Evolutionary conservation across 2,113 vertebrate genomes (phyloP), one percentile per base, ranked within the genome.

Genomic region (Ochotona princeps): DNA sequence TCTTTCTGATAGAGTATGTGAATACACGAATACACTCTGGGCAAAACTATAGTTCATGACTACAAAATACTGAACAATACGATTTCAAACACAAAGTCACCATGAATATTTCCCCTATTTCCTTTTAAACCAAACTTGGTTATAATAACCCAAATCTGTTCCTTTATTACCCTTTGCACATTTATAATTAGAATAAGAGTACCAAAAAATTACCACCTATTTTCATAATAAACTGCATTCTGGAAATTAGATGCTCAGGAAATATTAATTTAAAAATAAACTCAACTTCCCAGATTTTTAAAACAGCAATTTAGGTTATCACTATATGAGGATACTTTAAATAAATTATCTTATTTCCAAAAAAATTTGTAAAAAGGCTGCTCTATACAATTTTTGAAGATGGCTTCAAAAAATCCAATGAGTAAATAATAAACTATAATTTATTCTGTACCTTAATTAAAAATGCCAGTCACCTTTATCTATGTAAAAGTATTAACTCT

Each of bases 221-320:
- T 1, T 15, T 60, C 74, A 73, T 23, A 79, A 60, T 49, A 67
- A 21, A 61, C 4, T 73, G 17, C 35, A 26, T 28, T 85, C 54
- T 85, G 17, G 3, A 93, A 89, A 44, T n/a, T 67, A 65, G 10
- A 79, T 12, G 49, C 5, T 28, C 87, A 20, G n/a, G 5, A 94
- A 73, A 25, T 69, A 84, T 32, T 30, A 87, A 32, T 60, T 69
- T 63, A 74, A 61, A 92, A 94, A 72, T 75, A 61, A 83, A 66
- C 49, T 12, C 61, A 57, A 47, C 63, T 73, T 54, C 2, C 20
- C 0, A 14, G 7, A 73, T 87, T 84, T 76, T 72, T 20, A 65
- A 80, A 86, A 75, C 0, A 82, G 25, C 11, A 70, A 57, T 38
- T 85, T 73, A 86, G 2, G 12, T 54, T n/a, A 83, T 35, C 6